Evolutionary conservation across 2,113 vertebrate genomes (phyloP).

Genomic region (Indicator indicator): DNA sequence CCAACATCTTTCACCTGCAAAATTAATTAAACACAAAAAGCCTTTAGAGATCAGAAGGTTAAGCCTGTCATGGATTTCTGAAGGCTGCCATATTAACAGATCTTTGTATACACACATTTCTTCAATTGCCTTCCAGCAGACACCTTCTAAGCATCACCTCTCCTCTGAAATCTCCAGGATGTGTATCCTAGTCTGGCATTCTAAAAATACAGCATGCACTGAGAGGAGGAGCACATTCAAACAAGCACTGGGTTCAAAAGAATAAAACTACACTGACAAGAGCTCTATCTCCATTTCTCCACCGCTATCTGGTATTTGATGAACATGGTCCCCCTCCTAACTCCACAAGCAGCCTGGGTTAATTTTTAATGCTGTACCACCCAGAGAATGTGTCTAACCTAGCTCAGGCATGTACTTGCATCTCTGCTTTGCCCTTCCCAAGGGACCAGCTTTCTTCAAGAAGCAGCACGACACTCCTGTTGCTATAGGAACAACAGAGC

Average conservation of each 20-base stretch:
- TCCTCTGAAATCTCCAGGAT: not conserved
- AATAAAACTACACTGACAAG: not conserved
- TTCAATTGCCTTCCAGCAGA: not conserved
- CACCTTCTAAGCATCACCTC: not conserved
- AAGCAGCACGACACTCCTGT: constrained; percentile 31
- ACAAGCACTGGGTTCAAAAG: not conserved
- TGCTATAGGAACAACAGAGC: constrained; percentile 72
- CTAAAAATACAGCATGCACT: not conserved
- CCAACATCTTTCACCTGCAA: not conserved
- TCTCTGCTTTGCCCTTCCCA: constrained; percentile 15
- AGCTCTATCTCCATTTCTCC: not conserved
- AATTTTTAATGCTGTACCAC: not conserved
- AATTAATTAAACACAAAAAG: not conserved
- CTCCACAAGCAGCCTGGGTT: not conserved
- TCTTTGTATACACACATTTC: not conserved
- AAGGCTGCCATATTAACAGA: not conserved
- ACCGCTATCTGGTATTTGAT: fast-evolving
- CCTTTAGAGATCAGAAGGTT: constrained; percentile 19
- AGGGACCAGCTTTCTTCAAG: constrained; percentile 42
- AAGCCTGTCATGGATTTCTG: not conserved
- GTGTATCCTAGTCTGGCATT: not conserved
- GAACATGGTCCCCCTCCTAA: not conserved
- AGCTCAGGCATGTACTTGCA: not conserved
- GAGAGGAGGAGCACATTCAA: not conserved
- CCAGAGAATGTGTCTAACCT: not conserved